Conservation (phyloP, 2,113 vertebrate species). For the Dipodomys ordii region DNA sequence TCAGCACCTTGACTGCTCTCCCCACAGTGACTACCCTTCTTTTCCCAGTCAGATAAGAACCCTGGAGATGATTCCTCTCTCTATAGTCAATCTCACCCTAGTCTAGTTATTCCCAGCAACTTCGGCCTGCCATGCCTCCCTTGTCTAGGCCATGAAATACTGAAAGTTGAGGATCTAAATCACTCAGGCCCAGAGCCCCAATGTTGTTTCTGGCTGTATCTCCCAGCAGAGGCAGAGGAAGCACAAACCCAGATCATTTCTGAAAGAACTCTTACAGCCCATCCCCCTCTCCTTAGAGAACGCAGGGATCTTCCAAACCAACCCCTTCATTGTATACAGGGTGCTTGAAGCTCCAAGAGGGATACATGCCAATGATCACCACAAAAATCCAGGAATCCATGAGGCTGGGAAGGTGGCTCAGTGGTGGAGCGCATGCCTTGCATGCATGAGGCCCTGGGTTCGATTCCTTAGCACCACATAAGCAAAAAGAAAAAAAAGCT, state of each 20-base stretch:
- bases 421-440: no score
- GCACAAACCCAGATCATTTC: not conserved
- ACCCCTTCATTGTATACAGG: not conserved
- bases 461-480: no score
- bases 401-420: no score
- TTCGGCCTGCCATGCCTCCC: not conserved
- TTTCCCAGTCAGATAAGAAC: not conserved
- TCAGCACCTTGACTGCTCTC: not conserved
- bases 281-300: not conserved
- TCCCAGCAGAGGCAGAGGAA: not conserved
- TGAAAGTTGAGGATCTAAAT: not conserved
- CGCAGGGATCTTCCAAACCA: not conserved
- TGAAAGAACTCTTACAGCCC: not conserved
- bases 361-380: not conserved
- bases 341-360: not conserved
- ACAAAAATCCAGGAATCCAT: not conserved
- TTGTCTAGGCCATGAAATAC: not conserved
- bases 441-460: no score
- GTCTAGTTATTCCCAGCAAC: not conserved
- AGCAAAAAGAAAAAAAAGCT: no score
- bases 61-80: not conserved
- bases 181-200: not conserved
- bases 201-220: not conserved
- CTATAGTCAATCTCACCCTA: not conserved
- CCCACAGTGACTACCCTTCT: not conserved